These are phyloP conservation scores for Tylochromis polylepis DNA, from an alignment of 2,113 vertebrate genomes.

Conservation along the genomic window DNA sequence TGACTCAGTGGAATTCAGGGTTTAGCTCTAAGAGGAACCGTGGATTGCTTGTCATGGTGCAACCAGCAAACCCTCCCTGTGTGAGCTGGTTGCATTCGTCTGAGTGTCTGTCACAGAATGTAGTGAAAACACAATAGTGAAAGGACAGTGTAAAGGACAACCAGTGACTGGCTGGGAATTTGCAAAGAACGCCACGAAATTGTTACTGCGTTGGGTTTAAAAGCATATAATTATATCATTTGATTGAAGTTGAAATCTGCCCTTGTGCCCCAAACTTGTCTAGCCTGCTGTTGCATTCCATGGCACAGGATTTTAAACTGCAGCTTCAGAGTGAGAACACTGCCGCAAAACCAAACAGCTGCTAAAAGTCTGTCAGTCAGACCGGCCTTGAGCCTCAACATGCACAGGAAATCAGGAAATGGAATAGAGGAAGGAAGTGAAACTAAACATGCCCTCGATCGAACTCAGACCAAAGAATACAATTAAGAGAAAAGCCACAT, in stretches of 20 bases:
- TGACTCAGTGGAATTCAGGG: slow-evolving; percentile 1
- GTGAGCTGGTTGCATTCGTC: not conserved
- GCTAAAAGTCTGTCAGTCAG: not conserved
- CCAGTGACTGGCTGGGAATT: not conserved
- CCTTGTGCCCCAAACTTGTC: not conserved
- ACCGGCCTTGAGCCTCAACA: not conserved
- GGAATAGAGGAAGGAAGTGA: slow-evolving; percentile 76
- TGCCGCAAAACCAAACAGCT: not conserved
- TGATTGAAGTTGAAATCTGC: not conserved
- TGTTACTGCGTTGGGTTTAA: not conserved
- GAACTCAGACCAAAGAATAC: slow-evolving; percentile 18
- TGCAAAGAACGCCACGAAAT: not conserved
- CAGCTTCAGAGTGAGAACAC: not conserved
- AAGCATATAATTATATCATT: not conserved
- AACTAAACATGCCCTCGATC: slow-evolving; percentile 58
- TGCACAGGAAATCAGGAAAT: slow-evolving; percentile 71
- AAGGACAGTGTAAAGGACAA: not conserved
- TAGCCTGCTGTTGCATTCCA: not conserved
- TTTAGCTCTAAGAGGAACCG: slow-evolving; percentile 13
- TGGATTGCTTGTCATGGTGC: not conserved
- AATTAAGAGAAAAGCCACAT: not conserved
- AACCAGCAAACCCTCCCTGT: not conserved
- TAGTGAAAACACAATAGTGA: not conserved
- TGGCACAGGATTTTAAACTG: not conserved
- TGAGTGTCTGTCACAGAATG: not conserved